phyloP scores from a whole-genome alignment of 2,888 invertebrate genomes.

The Leptinotarsa peninsularis region DNA sequence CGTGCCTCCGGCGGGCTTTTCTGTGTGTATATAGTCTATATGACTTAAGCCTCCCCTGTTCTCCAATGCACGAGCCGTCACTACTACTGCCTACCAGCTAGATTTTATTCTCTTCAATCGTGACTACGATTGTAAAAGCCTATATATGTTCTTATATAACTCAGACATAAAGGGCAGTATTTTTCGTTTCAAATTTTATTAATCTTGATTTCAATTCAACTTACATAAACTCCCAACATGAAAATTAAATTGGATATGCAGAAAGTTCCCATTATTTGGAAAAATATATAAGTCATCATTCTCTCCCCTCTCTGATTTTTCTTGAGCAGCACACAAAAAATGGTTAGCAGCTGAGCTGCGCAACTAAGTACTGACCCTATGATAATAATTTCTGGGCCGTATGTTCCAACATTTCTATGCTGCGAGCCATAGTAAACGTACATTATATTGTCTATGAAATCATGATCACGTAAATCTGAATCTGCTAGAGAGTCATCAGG shows the following conservation, averaged over 20 bases:
- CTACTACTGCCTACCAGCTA: too few relatives aligned
- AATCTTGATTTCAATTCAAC: conserved; percentile 44
- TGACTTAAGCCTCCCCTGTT: too few relatives aligned
- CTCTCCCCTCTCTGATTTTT: conserved; percentile 61
- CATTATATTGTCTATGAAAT: conserved; percentile 79
- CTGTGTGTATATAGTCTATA: too few relatives aligned
- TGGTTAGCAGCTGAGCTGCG: conserved; percentile 68
- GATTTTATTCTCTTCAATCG: too few relatives aligned
- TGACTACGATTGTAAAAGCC: too few relatives aligned
- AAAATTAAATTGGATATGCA: conserved; percentile 74
- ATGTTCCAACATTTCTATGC: conserved; percentile 68
- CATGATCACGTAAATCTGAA: conserved; percentile 76
- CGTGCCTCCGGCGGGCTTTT: too few relatives aligned
- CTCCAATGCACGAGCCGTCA: too few relatives aligned
- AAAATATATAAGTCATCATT: conserved; percentile 70
- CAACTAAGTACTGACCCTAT: conserved; percentile 68
- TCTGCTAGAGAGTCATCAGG: conserved; percentile 76
- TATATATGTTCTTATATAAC: too few relatives aligned
- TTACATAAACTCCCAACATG: conserved; percentile 76
- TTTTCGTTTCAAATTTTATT: not conserved
- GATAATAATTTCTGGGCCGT: conserved; percentile 68
- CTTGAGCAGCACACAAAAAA: conserved; percentile 64
- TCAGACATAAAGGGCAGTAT: too few relatives aligned
- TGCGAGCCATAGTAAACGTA: conserved; percentile 77
- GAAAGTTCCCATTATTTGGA: conserved; percentile 74